Evolutionary conservation across 1,140 invertebrate genomes (phyloP).

Genomic region (Zaprionus capensis): DNA sequence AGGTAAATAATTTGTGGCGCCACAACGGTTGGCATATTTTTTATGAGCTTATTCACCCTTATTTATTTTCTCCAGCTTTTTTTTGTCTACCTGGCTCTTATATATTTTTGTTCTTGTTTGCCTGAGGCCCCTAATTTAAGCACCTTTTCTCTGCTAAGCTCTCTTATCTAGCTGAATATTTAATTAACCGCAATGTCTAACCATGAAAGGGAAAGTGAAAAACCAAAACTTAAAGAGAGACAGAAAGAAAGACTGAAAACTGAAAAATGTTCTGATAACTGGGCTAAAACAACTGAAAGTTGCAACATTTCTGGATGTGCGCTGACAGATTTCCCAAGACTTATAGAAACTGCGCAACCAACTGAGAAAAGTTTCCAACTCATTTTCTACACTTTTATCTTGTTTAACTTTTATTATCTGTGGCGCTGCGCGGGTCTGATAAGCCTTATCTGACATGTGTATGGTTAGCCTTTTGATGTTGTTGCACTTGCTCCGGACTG

Average conservation of each 20-base stretch:
- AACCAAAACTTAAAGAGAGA: not conserved
- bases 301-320: conserved; percentile 44
- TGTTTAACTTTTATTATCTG: conserved; percentile 77
- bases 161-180: conserved; percentile 78
- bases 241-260: conserved; percentile 22
- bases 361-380: conserved; percentile 35
- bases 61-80: conserved; percentile 17
- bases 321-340: conserved; percentile 31
- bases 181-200: conserved; percentile 69
- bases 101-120: conserved; percentile 18
- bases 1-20: conserved; percentile 78
- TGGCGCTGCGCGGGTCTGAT: conserved; percentile 52
- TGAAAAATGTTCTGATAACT: conserved; percentile 39
- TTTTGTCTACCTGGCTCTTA: conserved; percentile 40
- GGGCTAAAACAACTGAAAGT: conserved; percentile 53
- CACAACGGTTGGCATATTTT: conserved; percentile 73
- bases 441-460: conserved; percentile 75
- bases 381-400: conserved; percentile 58
- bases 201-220: conserved; percentile 20
- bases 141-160: conserved; percentile 68
- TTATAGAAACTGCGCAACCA: conserved; percentile 10
- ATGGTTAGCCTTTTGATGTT: conserved; percentile 42
- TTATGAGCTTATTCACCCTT: conserved; percentile 80
- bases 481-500: conserved; percentile 11
- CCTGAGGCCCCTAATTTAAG: conserved; percentile 55